A percentile compares a stretch with the other conserved stretches of the same genome.
Conservation (phyloP, 2,797 vertebrate species). For the Pteronotus mesoamericanus region DNA sequence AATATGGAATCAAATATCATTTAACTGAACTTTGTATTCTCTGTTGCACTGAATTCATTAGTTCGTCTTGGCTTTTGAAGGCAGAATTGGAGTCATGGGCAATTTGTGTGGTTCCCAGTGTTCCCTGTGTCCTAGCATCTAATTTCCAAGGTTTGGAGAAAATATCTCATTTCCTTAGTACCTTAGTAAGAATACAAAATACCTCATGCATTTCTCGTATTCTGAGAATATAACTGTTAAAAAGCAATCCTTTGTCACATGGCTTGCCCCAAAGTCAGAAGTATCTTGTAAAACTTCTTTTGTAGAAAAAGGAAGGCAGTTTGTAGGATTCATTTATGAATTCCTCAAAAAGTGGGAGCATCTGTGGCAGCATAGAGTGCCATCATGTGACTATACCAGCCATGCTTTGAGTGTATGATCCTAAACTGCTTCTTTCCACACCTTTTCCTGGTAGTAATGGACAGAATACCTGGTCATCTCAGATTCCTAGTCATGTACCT, state of each 20-base stretch:
- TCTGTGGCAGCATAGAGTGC: background rate
- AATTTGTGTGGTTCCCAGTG: background rate
- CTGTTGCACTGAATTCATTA: background rate
- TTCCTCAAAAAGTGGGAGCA: background rate
- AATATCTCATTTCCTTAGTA: background rate
- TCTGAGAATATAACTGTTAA: background rate
- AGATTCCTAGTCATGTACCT: background rate
- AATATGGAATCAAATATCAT: background rate
- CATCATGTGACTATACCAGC: fast-evolving
- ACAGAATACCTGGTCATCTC: background rate
- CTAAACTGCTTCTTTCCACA: background rate
- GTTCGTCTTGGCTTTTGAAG: background rate
- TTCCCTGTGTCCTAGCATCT: background rate
- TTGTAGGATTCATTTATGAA: background rate
- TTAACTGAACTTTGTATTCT: background rate
- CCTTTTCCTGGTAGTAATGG: background rate
- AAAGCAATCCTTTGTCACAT: background rate
- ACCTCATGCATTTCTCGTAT: background rate
- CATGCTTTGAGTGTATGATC: background rate
- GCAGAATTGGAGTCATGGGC: background rate
- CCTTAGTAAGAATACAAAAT: background rate
- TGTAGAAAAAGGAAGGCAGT: background rate
- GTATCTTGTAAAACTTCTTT: background rate
- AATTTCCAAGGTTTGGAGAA: background rate
- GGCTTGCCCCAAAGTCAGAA: background rate